Evolutionary conservation across 2,113 vertebrate genomes (phyloP).

Genomic region (Paralichthys olivaceus): DNA sequence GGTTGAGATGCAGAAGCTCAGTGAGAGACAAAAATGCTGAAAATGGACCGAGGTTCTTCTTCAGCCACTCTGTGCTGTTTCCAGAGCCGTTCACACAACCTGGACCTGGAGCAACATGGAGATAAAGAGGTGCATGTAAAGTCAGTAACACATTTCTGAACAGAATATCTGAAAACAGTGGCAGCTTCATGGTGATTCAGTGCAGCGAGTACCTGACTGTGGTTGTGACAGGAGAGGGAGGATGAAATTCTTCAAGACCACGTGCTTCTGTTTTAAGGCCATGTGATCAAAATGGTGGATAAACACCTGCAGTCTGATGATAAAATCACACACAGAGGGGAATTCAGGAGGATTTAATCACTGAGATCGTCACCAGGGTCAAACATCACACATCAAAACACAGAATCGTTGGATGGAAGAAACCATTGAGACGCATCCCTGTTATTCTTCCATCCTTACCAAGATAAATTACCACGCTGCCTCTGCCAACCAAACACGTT

Average conservation of each 20-base stretch:
- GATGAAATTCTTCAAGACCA: conserved; percentile 52
- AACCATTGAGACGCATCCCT: no score
- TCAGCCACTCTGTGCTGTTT: conserved; percentile 70
- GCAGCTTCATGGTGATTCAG: background rate
- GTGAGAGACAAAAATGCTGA: conserved; percentile 40
- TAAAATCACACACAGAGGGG: no score
- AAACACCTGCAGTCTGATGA: no score
- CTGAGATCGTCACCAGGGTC: no score
- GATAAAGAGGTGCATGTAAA: no score
- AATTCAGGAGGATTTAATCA: no score
- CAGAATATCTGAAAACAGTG: background rate
- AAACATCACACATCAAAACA: no score
- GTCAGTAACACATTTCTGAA: no score
- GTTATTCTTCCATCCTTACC: no score
- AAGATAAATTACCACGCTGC: no score
- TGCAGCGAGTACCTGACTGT: conserved; percentile 43
- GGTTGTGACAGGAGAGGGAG: conserved; percentile 48
- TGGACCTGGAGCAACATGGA: conserved; percentile 36
- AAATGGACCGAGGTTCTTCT: conserved; percentile 71
- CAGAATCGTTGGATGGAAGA: no score
- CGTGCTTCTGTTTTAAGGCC: background rate
- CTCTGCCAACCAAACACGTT: no score
- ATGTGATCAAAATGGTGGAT: conserved; percentile 14
- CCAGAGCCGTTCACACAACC: conserved; percentile 51
- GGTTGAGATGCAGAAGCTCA: conserved; percentile 66